Conservation (phyloP, 2,888 invertebrate genomes). For the Pachydiplax longipennis region DNA sequence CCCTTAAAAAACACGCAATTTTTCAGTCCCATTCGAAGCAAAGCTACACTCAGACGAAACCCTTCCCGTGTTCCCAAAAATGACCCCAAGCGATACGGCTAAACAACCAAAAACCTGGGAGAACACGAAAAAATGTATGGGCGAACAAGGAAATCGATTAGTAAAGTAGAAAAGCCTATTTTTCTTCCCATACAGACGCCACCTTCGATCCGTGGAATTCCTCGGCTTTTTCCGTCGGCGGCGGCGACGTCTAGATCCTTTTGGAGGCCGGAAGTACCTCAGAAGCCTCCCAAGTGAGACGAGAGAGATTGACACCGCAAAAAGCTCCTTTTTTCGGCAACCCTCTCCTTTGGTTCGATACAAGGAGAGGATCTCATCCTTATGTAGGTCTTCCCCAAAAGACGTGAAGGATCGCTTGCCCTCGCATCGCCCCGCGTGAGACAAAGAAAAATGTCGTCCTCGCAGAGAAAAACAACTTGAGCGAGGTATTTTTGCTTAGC, state of each 20-base stretch:
- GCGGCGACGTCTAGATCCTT: neutral
- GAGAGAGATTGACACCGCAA: neutral
- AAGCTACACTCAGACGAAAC: too few species aligned
- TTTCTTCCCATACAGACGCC: neutral
- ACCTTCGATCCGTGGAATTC: neutral
- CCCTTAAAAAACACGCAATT: too few species aligned
- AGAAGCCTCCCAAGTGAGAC: slow-evolving; percentile 11
- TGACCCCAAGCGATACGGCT: too few species aligned
- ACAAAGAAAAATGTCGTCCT: too few species aligned
- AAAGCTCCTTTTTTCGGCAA: neutral
- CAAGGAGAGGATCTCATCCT: neutral
- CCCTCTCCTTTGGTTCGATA: neutral
- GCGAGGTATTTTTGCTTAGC: too few species aligned
- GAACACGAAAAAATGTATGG: too few species aligned
- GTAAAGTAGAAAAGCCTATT: neutral
- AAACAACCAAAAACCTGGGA: too few species aligned
- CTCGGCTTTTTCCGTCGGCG: neutral
- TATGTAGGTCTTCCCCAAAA: neutral
- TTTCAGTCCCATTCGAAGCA: too few species aligned
- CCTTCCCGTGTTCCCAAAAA: too few species aligned
- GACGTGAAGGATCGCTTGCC: neutral
- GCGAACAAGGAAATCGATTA: neutral
- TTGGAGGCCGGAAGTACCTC: slow-evolving; percentile 14
- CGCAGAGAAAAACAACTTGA: too few species aligned
- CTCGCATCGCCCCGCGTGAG: too few species aligned